These are phyloP conservation scores for Eciton burchellii DNA, from an alignment of 1,140 invertebrate genomes.

Conservation along the genomic window DNA sequence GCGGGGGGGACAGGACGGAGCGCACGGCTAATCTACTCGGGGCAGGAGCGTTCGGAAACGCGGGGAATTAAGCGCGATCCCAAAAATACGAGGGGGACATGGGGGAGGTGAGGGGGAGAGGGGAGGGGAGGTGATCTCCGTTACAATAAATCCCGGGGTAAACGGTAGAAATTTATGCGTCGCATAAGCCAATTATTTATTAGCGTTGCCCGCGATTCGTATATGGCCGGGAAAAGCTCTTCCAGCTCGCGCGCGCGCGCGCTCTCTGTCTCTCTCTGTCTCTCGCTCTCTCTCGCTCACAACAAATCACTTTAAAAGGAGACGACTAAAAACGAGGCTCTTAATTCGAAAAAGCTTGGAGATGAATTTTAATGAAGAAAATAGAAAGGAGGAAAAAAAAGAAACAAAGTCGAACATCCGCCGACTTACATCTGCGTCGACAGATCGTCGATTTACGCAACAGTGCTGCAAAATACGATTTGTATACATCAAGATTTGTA, in stretches of 20 bases:
- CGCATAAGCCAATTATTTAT: slow-evolving; percentile 73
- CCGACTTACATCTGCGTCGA: neutral
- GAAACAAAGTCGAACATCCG: neutral
- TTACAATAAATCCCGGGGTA: slow-evolving; percentile 75
- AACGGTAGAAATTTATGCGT: slow-evolving; percentile 65
- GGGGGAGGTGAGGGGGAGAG: too few species aligned
- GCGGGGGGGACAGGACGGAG: too few species aligned
- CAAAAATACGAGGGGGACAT: slow-evolving; percentile 77
- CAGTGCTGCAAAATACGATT: too few species aligned
- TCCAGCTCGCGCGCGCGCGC: too few species aligned
- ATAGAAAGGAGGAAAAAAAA: too few species aligned
- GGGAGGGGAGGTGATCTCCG: slow-evolving; percentile 63
- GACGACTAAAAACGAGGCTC: neutral
- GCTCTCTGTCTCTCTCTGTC: too few species aligned
- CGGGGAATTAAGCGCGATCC: slow-evolving; percentile 75
- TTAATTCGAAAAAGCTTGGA: neutral
- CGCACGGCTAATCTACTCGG: slow-evolving; percentile 73
- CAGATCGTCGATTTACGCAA: neutral
- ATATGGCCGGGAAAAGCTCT: slow-evolving; percentile 14
- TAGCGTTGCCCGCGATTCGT: slow-evolving; percentile 41
- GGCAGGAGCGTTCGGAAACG: slow-evolving; percentile 66
- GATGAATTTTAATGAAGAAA: slow-evolving; percentile 22
- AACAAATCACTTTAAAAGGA: neutral
- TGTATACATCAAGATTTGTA: too few species aligned
- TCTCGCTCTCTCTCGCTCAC: too few species aligned